Base-by-base conservation (phyloP, 2,113 vertebrate genomes). In the Kobus ellipsiprymnus region DNA sequence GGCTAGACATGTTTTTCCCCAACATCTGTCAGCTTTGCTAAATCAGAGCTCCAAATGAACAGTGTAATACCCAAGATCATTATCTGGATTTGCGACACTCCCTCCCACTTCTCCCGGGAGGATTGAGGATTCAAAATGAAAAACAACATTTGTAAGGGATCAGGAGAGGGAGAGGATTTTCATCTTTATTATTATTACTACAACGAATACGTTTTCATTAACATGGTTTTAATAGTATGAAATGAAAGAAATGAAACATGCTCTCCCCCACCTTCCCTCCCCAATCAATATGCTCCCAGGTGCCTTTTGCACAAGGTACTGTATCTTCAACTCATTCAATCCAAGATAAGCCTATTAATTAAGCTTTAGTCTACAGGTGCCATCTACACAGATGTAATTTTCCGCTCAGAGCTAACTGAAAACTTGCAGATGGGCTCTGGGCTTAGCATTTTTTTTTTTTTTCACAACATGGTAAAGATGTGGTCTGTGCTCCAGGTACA, bases 21-120 rank as follows among this genome's bases (percentile, higher is more conserved):
- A 97, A 98, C 98, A 98, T 98, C 98, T 98, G 98, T 98, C 95
- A 98, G 98, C 98, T 98, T 98, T 91, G 97, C 89, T 98, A 98
- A 98, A 97, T 97, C 98, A 98, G 98, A 98, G 95, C 86, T 98
- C 97, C 97, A 97, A 98, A 98, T 97, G 98, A 98, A 98, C 97
- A 98, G 96, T 97, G 95, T 95, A 98, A 98, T 98, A 98, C 98
- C 96, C 97, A 95, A 97, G 97, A 98, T 98, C 98, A 98, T 98
- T 98, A 98, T 98, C 97, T 97, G 97, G 98, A 97, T 97, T 98
- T 96, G 98, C 97, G 98, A 97, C 98, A 98, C 94, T 87, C 94
- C 95, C 93, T 97, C 96, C 96, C 71, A 81, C 86, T 97, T 95
- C 95, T 98, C 98, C 94, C 94, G 8, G 54, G 98, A 96, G 98